Conservation (phyloP, 2,888 invertebrate species). For the Amphipoea lucens region DNA sequence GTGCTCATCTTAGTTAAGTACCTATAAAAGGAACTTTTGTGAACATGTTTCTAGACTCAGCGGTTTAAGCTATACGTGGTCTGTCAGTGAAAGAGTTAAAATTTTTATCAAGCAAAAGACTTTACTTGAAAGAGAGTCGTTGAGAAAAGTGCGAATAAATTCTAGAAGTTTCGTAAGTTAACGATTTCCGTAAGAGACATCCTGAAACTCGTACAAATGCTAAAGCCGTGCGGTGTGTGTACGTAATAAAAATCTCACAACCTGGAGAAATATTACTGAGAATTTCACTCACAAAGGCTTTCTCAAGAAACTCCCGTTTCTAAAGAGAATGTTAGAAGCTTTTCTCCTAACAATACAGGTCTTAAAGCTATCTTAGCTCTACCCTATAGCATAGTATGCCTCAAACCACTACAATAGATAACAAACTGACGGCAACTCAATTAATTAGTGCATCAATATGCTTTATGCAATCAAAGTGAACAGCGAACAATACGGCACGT, state of each 20-base stretch:
- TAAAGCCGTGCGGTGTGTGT: neutral
- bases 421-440: constrained; percentile 6
- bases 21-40: neutral
- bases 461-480: constrained; percentile 11
- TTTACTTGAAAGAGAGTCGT: neutral
- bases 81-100: neutral
- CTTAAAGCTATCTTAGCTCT: neutral
- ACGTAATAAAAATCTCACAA: constrained; percentile 16
- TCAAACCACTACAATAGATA: neutral
- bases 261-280: constrained; percentile 26
- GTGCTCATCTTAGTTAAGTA: neutral
- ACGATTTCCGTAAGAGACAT: neutral
- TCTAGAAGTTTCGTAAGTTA: neutral
- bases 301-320: neutral
- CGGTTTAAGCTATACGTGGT: too few relatives aligned
- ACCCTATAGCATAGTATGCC: neutral
- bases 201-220: neutral
- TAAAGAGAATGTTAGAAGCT: neutral
- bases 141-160: neutral
- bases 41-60: neutral
- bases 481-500: constrained; percentile 36
- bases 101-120: neutral
- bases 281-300: constrained; percentile 4
- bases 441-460: constrained; percentile 27
- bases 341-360: neutral